A percentile compares a stretch with the other conserved stretches of the same genome.
phyloP scores from a whole-genome alignment of 2,888 invertebrate genomes.

The Heliconius ethilla region DNA sequence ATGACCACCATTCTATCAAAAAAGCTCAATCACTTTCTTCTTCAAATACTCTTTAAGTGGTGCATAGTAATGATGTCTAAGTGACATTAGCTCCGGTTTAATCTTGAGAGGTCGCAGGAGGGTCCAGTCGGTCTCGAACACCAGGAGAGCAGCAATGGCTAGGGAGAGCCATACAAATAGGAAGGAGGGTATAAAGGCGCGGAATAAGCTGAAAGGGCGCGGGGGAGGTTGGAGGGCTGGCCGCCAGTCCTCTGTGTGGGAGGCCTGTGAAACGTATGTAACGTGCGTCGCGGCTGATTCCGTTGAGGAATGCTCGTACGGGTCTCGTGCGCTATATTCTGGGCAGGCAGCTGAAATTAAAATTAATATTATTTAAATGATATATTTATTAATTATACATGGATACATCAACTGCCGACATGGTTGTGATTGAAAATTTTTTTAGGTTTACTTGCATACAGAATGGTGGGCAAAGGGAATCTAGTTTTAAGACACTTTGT shows the following conservation, averaged over 20 bases:
- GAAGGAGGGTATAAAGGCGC: constrained; percentile 90
- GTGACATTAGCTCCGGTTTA: constrained; percentile 88
- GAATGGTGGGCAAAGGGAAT: too few species aligned
- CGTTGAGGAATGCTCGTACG: constrained; percentile 89
- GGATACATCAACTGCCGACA: neutral
- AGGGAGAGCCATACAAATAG: constrained; percentile 87
- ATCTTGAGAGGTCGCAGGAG: constrained; percentile 86
- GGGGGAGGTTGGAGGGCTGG: constrained; percentile 57
- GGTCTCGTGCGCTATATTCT: constrained; percentile 87
- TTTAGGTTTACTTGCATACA: too few species aligned
- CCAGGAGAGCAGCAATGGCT: constrained; percentile 85
- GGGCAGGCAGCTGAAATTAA: constrained; percentile 60
- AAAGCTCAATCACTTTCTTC: constrained; percentile 83
- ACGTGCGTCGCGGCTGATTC: constrained; percentile 85
- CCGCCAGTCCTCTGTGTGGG: constrained; percentile 48
- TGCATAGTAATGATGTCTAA: constrained; percentile 91
- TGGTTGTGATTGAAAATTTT: neutral
- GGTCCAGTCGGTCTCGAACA: constrained; percentile 91
- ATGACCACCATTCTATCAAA: constrained; percentile 72
- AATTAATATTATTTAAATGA: neutral
- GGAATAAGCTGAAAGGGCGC: constrained; percentile 83
- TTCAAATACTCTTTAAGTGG: constrained; percentile 90
- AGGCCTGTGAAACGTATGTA: constrained; percentile 60
- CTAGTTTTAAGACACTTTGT: too few species aligned
- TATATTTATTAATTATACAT: neutral